Evolutionary conservation across 2,113 vertebrate genomes (phyloP), one percentile per base, ranked within the genome.

Genomic region (Aspiorhynchus laticeps): DNA sequence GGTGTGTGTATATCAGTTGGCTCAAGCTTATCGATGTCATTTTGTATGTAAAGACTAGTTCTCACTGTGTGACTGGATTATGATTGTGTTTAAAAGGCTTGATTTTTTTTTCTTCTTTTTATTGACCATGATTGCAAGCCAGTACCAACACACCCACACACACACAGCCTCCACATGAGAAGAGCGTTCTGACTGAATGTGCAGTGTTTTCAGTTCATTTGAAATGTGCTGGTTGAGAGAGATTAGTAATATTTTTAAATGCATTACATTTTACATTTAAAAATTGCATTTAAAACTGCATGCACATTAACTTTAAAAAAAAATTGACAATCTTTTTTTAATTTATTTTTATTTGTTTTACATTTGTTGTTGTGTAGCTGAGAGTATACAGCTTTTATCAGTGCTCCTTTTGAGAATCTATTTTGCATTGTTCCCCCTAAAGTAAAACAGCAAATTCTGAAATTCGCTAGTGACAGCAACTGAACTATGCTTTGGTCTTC

Each of bases 121-220:
- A 43, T 6, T 41, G 19, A 33, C 43, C 56, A 21, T 80, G 12
- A 78, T 48, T 83, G n/a, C 71, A 86, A 59, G 84, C 59, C 6
- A 79, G 51, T 19, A 78, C 80, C 65, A 36, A 76, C 87, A 75
- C 87, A 53, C 80, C 61, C 83, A 19, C 86, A 43, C 79, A 19
- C 86, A 74, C 17, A 21, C 80, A 65, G 38, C 75, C 80, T 73
- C 31, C 85, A 75, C 75, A 84, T 19, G 14, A 77, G 21, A 15
- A 74, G 67, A 36, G 2, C 46, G 46, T n/a, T 74, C 79, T n/a
- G 4, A 24, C 17, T 14, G 28, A 48, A 79, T 73, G 36, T 81
- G 63, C 33, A 28, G 21, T 67, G n/a, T 15, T 83, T 69, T 43
- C n/a, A 63, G 43, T 48, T 83, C 1, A 17, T 19, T n/a, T n/a